These are phyloP conservation scores for Heliocidaris erythrogramma DNA, from an alignment of 35 echinoderm and acorn worm species.

Conservation along the genomic window DNA sequence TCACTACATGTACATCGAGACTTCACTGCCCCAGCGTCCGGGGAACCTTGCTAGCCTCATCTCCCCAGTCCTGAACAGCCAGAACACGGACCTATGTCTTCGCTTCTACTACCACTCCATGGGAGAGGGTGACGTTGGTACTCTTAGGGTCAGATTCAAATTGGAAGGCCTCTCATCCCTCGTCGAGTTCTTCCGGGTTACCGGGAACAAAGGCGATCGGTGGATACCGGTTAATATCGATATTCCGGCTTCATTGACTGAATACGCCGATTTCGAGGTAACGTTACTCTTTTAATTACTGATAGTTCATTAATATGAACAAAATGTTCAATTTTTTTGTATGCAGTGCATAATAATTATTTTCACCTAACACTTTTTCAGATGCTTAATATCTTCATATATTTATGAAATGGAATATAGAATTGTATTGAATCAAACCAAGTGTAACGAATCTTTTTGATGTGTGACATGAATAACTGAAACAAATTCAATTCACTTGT, in stretches of 20 bases:
- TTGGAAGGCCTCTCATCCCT: not conserved
- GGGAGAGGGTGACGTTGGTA: conserved; percentile 58
- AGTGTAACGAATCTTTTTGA: no score
- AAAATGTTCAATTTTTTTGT: no score
- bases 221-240: conserved; percentile 56
- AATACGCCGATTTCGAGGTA: conserved; percentile 20
- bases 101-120: conserved; percentile 88
- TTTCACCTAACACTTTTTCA: no score
- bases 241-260: not conserved
- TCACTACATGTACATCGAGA: conserved; percentile 84
- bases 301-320: no score
- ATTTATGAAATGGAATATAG: no score
- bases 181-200: not conserved
- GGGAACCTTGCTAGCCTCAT: conserved; percentile 57
- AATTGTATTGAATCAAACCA: no score
- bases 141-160: conserved; percentile 21
- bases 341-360: no score
- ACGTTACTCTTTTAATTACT: no score
- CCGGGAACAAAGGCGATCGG: conserved; percentile 37
- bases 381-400: no score
- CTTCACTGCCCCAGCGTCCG: conserved; percentile 71
- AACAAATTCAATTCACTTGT: no score
- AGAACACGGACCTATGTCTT: conserved; percentile 50
- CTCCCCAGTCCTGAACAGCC: conserved; percentile 42
- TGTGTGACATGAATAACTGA: no score